Evolutionary conservation across 1,140 invertebrate genomes (phyloP).

Genomic region (Tetramorium parvispinum): DNA sequence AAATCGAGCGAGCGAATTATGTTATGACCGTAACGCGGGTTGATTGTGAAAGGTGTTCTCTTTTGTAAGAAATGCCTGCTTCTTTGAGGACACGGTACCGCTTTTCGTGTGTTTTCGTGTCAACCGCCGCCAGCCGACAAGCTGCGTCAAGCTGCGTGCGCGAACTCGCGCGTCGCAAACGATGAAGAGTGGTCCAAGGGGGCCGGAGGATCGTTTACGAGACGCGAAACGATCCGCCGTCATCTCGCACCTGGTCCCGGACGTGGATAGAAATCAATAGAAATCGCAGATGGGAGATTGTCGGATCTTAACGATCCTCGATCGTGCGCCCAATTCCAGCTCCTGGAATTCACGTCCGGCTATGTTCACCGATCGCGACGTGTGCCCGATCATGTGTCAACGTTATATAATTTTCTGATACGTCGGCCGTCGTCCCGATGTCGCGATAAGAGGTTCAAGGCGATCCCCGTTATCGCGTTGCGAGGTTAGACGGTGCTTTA

Average conservation of each 20-base stretch:
- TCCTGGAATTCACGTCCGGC: background rate
- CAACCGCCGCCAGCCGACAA: no score
- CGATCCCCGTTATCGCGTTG: background rate
- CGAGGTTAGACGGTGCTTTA: background rate
- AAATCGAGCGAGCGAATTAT: background rate
- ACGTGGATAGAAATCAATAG: background rate
- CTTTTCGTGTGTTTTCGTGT: no score
- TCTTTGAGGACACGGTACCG: no score
- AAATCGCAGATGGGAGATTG: background rate
- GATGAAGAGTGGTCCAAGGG: no score
- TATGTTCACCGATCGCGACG: background rate
- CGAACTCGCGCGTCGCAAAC: no score
- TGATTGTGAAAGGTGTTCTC: background rate
- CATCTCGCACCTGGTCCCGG: no score
- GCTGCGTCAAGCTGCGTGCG: no score
- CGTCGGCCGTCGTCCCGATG: background rate
- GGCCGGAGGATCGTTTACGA: no score
- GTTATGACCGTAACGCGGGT: background rate
- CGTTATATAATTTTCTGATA: slow-evolving; percentile 54
- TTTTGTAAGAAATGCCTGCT: background rate
- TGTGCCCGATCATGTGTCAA: slow-evolving; percentile 25
- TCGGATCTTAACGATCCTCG: background rate
- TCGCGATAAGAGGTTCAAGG: slow-evolving; percentile 20
- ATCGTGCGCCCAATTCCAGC: background rate
- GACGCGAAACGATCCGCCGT: no score